Evolutionary conservation across 2,797 vertebrate genomes (phyloP), one percentile per base, ranked within the genome.

Genomic region (Characodon lateralis): DNA sequence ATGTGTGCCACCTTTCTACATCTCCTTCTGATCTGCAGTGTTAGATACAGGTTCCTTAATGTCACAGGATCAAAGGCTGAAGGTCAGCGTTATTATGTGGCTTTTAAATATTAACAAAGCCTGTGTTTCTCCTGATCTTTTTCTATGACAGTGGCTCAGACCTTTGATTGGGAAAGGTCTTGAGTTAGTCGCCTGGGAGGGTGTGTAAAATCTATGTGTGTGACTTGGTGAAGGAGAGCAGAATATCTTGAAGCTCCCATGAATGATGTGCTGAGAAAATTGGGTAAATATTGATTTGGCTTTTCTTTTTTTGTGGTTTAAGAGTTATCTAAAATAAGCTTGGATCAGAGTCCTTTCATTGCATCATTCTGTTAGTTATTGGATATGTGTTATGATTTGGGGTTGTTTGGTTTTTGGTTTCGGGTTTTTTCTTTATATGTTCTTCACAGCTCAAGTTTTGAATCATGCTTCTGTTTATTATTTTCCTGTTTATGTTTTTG

Each of bases 31-130:
- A 68, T 63, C 72, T 78, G 3, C 72, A 69, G 26, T 76, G 39
- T 46, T 46, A 73, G 35, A 72, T 24, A 46, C 39, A 39, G 9
- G 31, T 68, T 70, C 61, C 22, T 63, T 72, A n/a, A 59, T 22
- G 24, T 35, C 39, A 61, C 55, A 53, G 14, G 66, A 55, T n/a
- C 7, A 1, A 61, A 79, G 70, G 75, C 69, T 69, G 70, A 76
- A 82, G 28, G 77, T 82, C 82, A 55, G 4, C 9, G 78, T 70
- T 75, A 56, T 83, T n/a, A 77, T 86, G 72, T 65, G 86, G 75
- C 74, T 75, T 58, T 39, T 31, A 76, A 71, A 74, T 53, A 65
- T 66, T 66, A 74, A 46, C 46, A 31, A 0, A 1, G 6, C 31
- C 48, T 43, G 18, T 85, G 46, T 59, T 74, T 48, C 80, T 80